A percentile compares a stretch with the other conserved stretches of the same genome.
Conservation (phyloP, 2,888 invertebrate genomes). For the Brachyopa scutellaris region DNA sequence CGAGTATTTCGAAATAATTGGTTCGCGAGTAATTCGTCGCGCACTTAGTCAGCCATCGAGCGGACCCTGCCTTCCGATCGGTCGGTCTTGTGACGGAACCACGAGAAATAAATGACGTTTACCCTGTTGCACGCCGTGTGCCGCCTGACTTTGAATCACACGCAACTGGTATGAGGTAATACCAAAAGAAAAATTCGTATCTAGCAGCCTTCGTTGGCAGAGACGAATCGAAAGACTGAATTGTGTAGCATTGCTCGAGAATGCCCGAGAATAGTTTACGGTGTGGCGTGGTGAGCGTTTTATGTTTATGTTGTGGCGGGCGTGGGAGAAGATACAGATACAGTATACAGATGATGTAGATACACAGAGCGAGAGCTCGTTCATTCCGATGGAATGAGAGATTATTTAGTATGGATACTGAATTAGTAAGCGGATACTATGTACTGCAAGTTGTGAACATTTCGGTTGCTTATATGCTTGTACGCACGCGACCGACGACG, state of each 20-base stretch:
- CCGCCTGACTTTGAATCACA: constrained; percentile 18
- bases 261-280: constrained; percentile 13
- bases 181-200: background rate
- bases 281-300: constrained; percentile 32
- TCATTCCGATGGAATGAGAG: constrained; percentile 44
- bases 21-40: constrained; percentile 39
- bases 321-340: constrained; percentile 52
- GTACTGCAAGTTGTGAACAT: too few species aligned
- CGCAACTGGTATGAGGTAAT: background rate
- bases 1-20: constrained; percentile 19
- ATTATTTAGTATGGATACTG: constrained; percentile 37
- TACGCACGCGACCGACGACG: constrained; percentile 51
- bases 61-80: background rate
- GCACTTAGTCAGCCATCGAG: constrained; percentile 54
- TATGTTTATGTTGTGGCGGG: constrained; percentile 54
- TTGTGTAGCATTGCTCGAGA: constrained; percentile 22
- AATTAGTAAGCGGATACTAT: too few species aligned
- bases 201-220: constrained; percentile 52
- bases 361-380: constrained; percentile 18
- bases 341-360: background rate
- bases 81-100: constrained; percentile 35
- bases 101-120: constrained; percentile 37
- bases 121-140: constrained; percentile 1
- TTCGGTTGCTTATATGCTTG: too few species aligned
- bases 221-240: constrained; percentile 64